Conservation (phyloP, 2,113 vertebrate genomes). For the Silurus asotus region DNA sequence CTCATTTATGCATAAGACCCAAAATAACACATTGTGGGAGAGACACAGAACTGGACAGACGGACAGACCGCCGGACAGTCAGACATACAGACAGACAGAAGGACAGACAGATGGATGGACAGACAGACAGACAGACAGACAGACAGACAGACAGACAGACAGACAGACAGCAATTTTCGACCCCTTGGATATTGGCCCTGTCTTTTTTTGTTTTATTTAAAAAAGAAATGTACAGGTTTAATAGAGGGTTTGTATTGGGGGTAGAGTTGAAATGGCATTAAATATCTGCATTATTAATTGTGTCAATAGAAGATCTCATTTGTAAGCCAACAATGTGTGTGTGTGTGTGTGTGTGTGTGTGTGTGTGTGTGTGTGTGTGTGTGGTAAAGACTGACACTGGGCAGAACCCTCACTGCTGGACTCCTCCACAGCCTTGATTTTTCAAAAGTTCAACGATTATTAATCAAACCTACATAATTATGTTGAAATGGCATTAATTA, state of each 20-base stretch:
- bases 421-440: too few relatives aligned
- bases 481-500: neutral
- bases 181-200: too few relatives aligned
- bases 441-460: neutral
- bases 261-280: neutral
- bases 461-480: neutral
- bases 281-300: neutral
- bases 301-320: neutral
- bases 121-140: too few relatives aligned
- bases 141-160: too few relatives aligned
- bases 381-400: neutral
- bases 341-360: neutral
- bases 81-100: too few relatives aligned
- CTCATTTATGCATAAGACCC: too few relatives aligned
- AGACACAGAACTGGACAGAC: too few relatives aligned
- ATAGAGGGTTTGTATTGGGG: neutral
- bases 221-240: neutral
- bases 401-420: neutral
- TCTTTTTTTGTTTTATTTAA: too few relatives aligned
- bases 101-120: too few relatives aligned
- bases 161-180: neutral
- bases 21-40: too few relatives aligned
- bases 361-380: constrained; percentile 6
- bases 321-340: neutral
- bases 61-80: too few relatives aligned